These are phyloP conservation scores for Euleptes europaea DNA, from an alignment of 2,113 vertebrate genomes.

Conservation along the genomic window DNA sequence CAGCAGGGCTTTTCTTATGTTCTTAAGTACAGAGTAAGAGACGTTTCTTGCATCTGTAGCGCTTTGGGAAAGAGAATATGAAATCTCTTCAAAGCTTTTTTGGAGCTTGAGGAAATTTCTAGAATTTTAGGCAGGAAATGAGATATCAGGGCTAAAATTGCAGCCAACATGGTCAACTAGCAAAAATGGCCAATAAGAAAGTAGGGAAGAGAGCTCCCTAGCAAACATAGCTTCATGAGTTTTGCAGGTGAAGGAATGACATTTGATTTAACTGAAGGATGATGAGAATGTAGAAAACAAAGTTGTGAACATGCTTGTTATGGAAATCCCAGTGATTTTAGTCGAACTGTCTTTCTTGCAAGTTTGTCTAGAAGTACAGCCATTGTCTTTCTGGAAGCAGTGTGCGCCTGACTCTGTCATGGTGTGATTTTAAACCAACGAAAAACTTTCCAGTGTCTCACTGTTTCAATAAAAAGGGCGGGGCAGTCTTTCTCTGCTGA, in stretches of 20 bases:
- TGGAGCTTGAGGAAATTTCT: no score
- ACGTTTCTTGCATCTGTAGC: no score
- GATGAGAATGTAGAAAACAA: not conserved
- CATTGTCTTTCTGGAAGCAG: not conserved
- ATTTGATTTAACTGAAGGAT: not conserved
- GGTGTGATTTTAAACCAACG: not conserved
- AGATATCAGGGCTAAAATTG: not conserved
- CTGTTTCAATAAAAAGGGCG: not conserved
- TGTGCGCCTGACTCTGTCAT: not conserved
- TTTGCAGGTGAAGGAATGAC: not conserved
- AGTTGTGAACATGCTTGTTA: no score
- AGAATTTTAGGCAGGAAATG: no score
- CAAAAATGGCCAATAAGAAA: not conserved
- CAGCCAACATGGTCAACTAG: accelerated
- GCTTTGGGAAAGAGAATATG: no score
- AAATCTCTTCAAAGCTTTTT: no score
- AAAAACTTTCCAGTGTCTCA: not conserved
- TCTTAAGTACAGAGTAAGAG: no score
- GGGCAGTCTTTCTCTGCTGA: not conserved
- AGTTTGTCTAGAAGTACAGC: not conserved
- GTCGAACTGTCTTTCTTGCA: no score
- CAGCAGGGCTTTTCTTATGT: no score
- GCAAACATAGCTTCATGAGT: not conserved
- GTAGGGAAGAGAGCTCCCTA: no score
- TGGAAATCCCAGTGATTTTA: not conserved